Conservation (phyloP, 2,888 invertebrate species). For the Ectemnius lituratus region DNA sequence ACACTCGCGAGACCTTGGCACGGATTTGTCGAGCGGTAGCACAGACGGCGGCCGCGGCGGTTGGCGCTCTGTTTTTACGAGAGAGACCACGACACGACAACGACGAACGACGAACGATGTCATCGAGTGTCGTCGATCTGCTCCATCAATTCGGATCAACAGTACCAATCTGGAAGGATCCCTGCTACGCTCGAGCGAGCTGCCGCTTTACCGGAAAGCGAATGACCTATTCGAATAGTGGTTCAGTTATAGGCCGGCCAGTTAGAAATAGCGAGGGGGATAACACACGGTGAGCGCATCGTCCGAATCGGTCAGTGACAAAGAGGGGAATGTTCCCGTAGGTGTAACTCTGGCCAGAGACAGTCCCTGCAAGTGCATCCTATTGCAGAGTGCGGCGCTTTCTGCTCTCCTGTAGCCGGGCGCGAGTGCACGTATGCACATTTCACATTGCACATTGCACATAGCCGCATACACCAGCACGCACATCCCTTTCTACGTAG, state of each 20-base stretch:
- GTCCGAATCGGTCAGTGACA: no score
- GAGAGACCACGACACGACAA: background rate
- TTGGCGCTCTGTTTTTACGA: constrained; percentile 48
- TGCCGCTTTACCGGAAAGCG: no score
- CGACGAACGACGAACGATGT: constrained; percentile 7
- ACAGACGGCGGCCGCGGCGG: constrained; percentile 8
- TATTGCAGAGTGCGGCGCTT: no score
- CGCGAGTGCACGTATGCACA: no score
- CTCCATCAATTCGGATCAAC: no score
- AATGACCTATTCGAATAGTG: no score
- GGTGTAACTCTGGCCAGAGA: no score
- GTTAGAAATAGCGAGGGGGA: background rate
- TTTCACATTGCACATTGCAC: background rate
- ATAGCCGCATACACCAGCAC: background rate
- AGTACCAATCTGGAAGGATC: background rate
- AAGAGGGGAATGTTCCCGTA: no score
- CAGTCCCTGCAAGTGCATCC: no score
- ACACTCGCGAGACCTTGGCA: constrained; percentile 60
- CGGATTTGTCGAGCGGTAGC: constrained; percentile 47
- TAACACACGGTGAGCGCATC: no score
- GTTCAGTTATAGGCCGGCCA: background rate
- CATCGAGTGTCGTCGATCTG: no score
- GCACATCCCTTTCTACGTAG: constrained; percentile 12
- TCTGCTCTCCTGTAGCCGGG: no score
- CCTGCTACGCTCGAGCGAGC: background rate